Conservation (phyloP, 2,113 vertebrate genomes). For the Chaetura pelagica region DNA sequence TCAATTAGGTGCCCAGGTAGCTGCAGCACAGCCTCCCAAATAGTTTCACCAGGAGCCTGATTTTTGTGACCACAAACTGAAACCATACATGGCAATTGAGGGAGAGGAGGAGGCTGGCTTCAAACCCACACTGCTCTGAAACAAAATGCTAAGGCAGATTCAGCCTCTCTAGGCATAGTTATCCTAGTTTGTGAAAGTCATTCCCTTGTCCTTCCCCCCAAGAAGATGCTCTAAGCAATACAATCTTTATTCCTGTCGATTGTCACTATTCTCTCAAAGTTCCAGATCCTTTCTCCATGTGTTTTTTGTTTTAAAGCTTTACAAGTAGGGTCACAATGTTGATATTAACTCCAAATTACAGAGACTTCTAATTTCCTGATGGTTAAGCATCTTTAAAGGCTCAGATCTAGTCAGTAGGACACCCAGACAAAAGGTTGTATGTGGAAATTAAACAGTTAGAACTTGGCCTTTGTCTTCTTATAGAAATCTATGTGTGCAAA, state of each 20-base stretch:
- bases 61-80: neutral
- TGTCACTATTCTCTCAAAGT: neutral
- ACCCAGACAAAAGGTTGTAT: neutral
- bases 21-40: neutral
- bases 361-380: neutral
- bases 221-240: neutral
- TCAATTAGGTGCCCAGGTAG: rapidly evolving
- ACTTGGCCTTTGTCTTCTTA: neutral
- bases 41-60: neutral
- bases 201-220: neutral
- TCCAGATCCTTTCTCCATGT: neutral
- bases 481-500: neutral
- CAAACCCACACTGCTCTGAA: neutral
- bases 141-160: neutral
- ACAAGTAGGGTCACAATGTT: neutral
- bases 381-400: neutral
- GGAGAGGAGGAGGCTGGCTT: neutral
- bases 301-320: neutral
- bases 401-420: neutral
- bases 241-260: neutral
- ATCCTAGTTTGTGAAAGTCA: neutral
- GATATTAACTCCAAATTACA: neutral
- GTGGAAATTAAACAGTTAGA: neutral
- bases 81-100: neutral
- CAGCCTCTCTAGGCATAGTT: neutral